These are phyloP conservation scores for Enteromius paludinosus DNA, from an alignment of 2,797 vertebrate species.

Conservation along the genomic window DNA sequence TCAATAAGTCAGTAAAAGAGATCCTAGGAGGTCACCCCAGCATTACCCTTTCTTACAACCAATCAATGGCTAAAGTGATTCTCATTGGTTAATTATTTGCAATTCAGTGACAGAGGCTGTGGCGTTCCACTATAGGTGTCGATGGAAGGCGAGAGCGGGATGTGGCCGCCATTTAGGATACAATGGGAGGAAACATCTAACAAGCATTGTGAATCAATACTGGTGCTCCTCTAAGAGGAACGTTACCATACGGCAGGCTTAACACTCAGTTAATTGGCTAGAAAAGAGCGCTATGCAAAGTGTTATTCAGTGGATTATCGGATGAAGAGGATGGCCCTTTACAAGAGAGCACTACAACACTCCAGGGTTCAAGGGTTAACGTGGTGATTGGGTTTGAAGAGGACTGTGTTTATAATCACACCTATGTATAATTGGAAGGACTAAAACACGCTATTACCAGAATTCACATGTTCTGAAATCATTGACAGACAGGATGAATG, in stretches of 20 bases:
- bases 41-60: conserved; percentile 77
- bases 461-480: conserved; percentile 31
- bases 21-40: conserved; percentile 69
- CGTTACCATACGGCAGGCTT: conserved; percentile 25
- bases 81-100: conserved; percentile 72
- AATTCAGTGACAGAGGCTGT: conserved; percentile 65
- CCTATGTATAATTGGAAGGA: conserved; percentile 37
- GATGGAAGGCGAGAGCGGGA: neutral
- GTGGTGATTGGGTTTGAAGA: conserved; percentile 40
- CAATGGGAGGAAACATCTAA: conserved; percentile 38
- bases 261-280: conserved; percentile 36
- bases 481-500: conserved; percentile 4
- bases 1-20: conserved; percentile 73
- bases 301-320: conserved; percentile 49
- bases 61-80: conserved; percentile 80
- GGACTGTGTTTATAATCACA: conserved; percentile 29
- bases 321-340: conserved; percentile 39
- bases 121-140: conserved; percentile 60
- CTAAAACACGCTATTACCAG: conserved; percentile 11
- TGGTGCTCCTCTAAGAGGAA: neutral
- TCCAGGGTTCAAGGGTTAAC: conserved; percentile 36
- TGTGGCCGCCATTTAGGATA: neutral
- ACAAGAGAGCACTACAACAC: conserved; percentile 34
- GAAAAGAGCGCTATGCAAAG: conserved; percentile 16
- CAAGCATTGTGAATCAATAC: conserved; percentile 26